Evolutionary conservation across 2,113 vertebrate species (phyloP).

Genomic region (Tyrannus savana): DNA sequence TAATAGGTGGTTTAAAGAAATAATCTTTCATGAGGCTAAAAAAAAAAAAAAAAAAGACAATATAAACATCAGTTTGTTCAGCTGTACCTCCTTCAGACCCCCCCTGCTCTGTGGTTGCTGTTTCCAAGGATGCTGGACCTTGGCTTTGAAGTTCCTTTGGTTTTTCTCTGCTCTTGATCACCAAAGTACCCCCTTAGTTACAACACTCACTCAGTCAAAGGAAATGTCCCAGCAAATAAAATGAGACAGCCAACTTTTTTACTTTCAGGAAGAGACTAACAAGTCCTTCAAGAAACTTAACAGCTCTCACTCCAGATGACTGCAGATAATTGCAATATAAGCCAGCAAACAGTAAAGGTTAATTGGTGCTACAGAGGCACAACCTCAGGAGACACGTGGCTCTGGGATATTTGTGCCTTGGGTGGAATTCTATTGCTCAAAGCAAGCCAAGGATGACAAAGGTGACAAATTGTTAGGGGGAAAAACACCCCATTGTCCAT

Average conservation of each 20-base stretch:
- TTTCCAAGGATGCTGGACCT: background rate
- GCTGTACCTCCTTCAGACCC: background rate
- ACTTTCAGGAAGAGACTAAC: background rate
- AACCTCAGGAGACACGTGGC: background rate
- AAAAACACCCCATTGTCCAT: background rate
- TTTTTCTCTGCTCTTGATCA: background rate
- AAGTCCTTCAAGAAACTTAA: background rate
- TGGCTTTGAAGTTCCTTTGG: background rate
- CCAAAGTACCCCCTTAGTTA: background rate
- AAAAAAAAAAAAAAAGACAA: constrained; percentile 34
- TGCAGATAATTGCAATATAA: background rate
- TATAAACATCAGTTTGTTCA: background rate
- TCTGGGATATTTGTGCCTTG: background rate
- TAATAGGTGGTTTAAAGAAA: constrained; percentile 98
- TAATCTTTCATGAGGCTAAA: constrained; percentile 97
- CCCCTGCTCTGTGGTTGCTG: background rate
- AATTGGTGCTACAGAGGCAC: constrained; percentile 5
- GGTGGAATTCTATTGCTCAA: background rate
- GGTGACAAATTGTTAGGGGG: background rate
- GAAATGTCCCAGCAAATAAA: background rate
- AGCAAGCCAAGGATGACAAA: constrained; percentile 16
- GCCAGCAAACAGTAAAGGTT: background rate
- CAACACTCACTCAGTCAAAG: background rate
- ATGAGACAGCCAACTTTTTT: background rate
- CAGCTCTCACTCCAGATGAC: background rate